phyloP scores from a whole-genome alignment of 2,113 vertebrate species.

The Scomber colias region DNA sequence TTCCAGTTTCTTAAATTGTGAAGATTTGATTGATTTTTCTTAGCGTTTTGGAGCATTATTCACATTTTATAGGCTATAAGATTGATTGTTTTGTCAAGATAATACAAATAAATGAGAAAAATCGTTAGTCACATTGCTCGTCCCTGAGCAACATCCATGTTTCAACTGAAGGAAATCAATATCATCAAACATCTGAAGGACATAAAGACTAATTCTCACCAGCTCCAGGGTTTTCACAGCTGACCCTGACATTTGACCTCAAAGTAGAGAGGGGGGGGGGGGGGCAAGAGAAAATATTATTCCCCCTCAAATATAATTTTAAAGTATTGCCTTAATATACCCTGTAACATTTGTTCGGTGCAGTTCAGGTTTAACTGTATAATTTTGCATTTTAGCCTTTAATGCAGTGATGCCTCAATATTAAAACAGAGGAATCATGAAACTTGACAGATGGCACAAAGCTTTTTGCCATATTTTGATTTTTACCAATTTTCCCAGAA shows the following conservation, averaged over 20 bases:
- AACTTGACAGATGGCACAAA: no score
- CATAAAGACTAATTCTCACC: not conserved
- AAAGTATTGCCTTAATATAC: not conserved
- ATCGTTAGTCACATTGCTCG: not conserved
- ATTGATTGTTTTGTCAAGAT: no score
- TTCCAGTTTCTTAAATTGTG: not conserved
- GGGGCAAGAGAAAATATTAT: not conserved
- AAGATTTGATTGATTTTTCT: not conserved
- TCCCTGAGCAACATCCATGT: not conserved
- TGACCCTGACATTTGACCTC: constrained; percentile 8
- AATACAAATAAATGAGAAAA: no score
- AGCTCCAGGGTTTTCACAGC: not conserved
- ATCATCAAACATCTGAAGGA: not conserved
- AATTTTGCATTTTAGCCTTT: no score
- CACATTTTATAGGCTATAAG: no score
- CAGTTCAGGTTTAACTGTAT: no score
- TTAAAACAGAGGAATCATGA: no score
- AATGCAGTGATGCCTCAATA: no score
- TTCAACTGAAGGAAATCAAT: not conserved
- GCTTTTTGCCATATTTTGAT: no score
- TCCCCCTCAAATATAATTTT: not conserved
- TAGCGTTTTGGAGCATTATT: not conserved
- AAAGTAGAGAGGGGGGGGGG: not conserved
- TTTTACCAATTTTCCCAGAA: no score
- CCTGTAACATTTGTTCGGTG: no score